phyloP scores from a whole-genome alignment of 2,888 invertebrate genomes.

The Drosophila mercatorum region DNA sequence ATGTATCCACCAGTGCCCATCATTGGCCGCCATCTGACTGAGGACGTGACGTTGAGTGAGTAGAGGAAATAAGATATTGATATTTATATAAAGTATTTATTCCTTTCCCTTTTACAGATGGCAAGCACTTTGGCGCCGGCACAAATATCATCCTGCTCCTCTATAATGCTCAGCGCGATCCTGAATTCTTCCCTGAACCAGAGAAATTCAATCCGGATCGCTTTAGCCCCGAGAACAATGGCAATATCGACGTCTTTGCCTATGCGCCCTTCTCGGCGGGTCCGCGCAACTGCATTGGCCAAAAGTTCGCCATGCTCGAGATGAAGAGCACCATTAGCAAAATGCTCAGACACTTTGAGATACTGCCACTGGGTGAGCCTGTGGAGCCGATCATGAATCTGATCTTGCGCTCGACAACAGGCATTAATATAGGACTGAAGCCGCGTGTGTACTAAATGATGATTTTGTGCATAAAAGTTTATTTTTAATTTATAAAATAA shows the following conservation, averaged over 20 bases:
- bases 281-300: conserved; percentile 83
- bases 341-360: conserved; percentile 76
- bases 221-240: conserved; percentile 59
- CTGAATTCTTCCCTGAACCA: conserved; percentile 77
- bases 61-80: not conserved
- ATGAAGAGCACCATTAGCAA: conserved; percentile 81
- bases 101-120: conserved; percentile 57
- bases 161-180: conserved; percentile 77
- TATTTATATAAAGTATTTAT: too few relatives aligned
- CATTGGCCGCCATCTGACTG: conserved; percentile 86
- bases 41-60: conserved; percentile 86
- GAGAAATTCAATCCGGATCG: conserved; percentile 81
- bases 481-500: not conserved
- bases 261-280: conserved; percentile 83
- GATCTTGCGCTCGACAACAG: conserved; percentile 73
- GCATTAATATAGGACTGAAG: conserved; percentile 75
- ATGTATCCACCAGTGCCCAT: conserved; percentile 88
- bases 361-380: conserved; percentile 74
- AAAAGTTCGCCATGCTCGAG: conserved; percentile 83
- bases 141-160: conserved; percentile 70
- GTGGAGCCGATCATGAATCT: conserved; percentile 72
- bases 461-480: not conserved
- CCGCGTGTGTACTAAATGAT: conserved; percentile 57
- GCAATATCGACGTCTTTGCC: conserved; percentile 83
- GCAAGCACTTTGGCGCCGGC: conserved; percentile 74